Evolutionary conservation across 2,113 vertebrate species (phyloP).

Genomic region (mouse (Mus musculus)): DNA sequence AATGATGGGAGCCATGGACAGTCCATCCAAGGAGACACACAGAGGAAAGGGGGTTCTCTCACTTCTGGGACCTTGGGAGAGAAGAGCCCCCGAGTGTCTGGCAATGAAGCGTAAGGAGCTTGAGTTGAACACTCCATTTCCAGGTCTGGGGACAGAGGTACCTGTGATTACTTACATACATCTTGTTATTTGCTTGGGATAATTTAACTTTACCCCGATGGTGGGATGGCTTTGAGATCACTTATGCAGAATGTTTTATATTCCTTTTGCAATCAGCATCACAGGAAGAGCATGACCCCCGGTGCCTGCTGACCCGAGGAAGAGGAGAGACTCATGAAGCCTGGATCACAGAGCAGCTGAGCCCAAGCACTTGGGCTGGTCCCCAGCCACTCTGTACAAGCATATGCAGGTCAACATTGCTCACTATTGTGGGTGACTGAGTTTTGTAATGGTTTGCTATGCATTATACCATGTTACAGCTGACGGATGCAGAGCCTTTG

Average conservation of each 20-base stretch:
- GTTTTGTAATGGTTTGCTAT: conserved; percentile 19
- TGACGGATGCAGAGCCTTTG: neutral
- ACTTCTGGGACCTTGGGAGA: neutral
- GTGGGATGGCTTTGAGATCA: neutral
- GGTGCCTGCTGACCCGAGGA: neutral
- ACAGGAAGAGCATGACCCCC: neutral
- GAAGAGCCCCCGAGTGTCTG: neutral
- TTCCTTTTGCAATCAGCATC: neutral
- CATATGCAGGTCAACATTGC: neutral
- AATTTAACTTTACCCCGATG: neutral
- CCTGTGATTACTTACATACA: neutral
- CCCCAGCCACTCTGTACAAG: neutral
- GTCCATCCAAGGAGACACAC: neutral
- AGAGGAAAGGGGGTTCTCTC: neutral
- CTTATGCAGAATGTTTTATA: neutral
- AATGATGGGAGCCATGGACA: neutral
- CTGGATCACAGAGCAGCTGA: neutral
- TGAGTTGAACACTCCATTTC: neutral
- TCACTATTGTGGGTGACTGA: neutral
- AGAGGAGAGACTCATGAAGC: neutral
- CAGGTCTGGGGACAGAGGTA: neutral
- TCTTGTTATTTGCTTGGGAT: conserved; percentile 19
- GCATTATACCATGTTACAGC: neutral
- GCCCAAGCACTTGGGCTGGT: neutral
- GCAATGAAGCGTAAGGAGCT: neutral